Conservation (phyloP, 2,797 vertebrate species). For the Ctenopoma multispine region DNA sequence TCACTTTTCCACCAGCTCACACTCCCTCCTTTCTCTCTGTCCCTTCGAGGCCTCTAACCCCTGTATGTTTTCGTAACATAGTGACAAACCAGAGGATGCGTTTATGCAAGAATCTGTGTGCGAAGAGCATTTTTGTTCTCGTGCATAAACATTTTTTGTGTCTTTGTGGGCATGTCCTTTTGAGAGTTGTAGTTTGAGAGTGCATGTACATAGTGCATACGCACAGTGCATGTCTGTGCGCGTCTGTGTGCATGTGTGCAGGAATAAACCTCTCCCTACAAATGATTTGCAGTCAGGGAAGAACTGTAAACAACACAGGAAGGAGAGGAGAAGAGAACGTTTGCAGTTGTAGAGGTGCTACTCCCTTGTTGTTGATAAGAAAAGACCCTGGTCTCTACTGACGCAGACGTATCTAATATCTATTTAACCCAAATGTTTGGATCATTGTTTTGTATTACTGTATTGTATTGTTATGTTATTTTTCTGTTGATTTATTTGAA, state of each 20-base stretch:
- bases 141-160: slow-evolving; percentile 1
- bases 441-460: no score
- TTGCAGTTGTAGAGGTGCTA: slow-evolving; percentile 15
- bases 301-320: not conserved
- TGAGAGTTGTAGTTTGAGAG: not conserved
- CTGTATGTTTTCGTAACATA: slow-evolving; percentile 59
- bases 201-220: slow-evolving; percentile 1
- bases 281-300: slow-evolving; percentile 47
- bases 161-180: slow-evolving; percentile 4
- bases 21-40: slow-evolving; percentile 1
- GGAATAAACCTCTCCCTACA: slow-evolving; percentile 14
- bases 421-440: slow-evolving; percentile 1
- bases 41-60: slow-evolving; percentile 46
- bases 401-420: not conserved
- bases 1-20: slow-evolving; percentile 11
- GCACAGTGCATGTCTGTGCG: slow-evolving; percentile 30
- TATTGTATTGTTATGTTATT: no score
- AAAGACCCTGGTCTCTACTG: slow-evolving; percentile 6
- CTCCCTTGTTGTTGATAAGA: slow-evolving; percentile 45
- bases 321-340: slow-evolving; percentile 8
- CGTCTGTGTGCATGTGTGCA: slow-evolving; percentile 19
- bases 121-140: slow-evolving; percentile 17
- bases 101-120: slow-evolving; percentile 59
- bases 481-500: slow-evolving; percentile 5
- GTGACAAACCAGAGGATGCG: slow-evolving; percentile 61